phyloP scores from a whole-genome alignment of 2,797 vertebrate species.

The Mareca penelope region DNA sequence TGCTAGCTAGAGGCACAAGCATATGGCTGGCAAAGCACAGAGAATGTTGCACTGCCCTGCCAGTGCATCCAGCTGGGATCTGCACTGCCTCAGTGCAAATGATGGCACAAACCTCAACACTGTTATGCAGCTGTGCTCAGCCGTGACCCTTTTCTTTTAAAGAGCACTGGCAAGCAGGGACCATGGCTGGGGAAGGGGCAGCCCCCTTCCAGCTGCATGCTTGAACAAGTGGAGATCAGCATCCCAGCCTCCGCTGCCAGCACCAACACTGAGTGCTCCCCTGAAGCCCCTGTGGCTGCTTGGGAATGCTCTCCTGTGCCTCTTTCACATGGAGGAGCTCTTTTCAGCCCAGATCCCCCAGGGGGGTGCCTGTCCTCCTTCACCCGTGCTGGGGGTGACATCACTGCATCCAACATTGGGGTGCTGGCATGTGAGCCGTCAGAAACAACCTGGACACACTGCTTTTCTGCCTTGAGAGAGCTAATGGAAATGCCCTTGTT shows the following conservation, averaged over 20 bases:
- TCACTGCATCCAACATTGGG: accelerated
- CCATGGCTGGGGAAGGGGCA: not conserved
- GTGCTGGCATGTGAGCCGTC: not conserved
- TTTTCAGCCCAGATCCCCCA: not conserved
- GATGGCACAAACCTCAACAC: not conserved
- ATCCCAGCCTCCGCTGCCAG: too few species aligned
- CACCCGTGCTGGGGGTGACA: not conserved
- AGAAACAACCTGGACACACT: not conserved
- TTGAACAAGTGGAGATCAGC: too few species aligned
- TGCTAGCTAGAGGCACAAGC: not conserved
- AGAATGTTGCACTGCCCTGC: not conserved
- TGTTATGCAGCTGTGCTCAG: not conserved
- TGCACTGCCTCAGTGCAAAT: not conserved
- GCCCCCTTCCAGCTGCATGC: not conserved
- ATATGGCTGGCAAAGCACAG: not conserved
- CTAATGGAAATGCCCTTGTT: not conserved
- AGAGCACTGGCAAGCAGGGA: not conserved
- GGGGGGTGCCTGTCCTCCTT: not conserved
- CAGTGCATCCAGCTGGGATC: not conserved
- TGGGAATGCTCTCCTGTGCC: not conserved
- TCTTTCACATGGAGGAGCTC: not conserved
- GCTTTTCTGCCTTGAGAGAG: not conserved
- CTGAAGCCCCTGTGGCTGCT: too few species aligned
- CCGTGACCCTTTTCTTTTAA: too few species aligned
- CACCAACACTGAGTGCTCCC: too few species aligned